phyloP scores from a whole-genome alignment of 1,140 invertebrate genomes.

The Paramacrobiotus metropolitanus region DNA sequence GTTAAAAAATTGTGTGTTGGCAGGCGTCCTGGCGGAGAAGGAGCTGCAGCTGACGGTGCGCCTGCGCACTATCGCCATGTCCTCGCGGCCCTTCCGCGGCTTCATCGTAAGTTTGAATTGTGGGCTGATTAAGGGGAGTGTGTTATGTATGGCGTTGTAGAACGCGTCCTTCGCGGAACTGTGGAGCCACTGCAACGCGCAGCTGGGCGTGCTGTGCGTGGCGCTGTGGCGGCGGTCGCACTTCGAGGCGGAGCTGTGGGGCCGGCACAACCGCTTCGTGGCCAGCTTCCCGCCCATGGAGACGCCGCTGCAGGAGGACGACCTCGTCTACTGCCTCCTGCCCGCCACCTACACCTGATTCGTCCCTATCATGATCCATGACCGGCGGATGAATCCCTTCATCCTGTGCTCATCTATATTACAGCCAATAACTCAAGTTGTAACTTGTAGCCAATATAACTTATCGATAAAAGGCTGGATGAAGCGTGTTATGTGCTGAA shows the following conservation, averaged over 20 bases:
- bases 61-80: constrained; percentile 79
- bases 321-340: constrained; percentile 83
- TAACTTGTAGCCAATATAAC: too few relatives aligned
- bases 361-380: constrained; percentile 37
- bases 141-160: too few relatives aligned
- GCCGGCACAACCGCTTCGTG: constrained; percentile 78
- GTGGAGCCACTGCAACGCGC: too few relatives aligned
- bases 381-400: too few relatives aligned
- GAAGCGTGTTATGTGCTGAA: too few relatives aligned
- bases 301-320: constrained; percentile 56
- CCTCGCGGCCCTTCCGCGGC: too few relatives aligned
- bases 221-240: constrained; percentile 77
- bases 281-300: constrained; percentile 91
- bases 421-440: too few relatives aligned
- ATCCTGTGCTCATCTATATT: too few relatives aligned
- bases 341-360: constrained; percentile 92
- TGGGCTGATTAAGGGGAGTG: constrained; percentile 99
- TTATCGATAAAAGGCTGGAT: too few relatives aligned
- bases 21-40: constrained; percentile 66
- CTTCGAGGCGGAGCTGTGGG: constrained; percentile 83
- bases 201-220: constrained; percentile 80
- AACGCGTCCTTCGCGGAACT: too few relatives aligned
- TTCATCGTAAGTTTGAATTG: too few relatives aligned
- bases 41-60: constrained; percentile 85
- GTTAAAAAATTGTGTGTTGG: constrained; percentile 36